Evolutionary conservation across 2,797 vertebrate genomes (phyloP), one percentile per base, ranked within the genome.

Genomic region (Anguilla megastoma): DNA sequence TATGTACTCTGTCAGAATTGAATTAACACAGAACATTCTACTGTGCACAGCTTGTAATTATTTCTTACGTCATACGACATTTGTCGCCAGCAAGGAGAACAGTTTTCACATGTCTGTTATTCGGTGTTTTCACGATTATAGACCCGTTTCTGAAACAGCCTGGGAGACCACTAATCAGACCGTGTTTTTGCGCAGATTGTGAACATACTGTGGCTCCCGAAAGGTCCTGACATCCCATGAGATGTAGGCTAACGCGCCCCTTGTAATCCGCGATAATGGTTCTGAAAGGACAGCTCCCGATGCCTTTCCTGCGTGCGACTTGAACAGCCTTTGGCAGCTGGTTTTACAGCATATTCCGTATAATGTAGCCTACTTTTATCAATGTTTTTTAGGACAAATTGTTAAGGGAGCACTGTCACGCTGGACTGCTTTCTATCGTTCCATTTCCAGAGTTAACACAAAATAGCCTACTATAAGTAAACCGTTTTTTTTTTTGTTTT

Each of bases 251-350:
- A 8, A 76, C 21, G 10, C 2, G 71, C 14, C 14, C 71, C 71
- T 76, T 16, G 30, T 76, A 36, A 76, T 76, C 71, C 71, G 30
- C 10, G 33, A 16, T 36, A 30, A 88, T 89, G 88, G 90, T 88
- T 80, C 91, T 89, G 88, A 91, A 89, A 88, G 80, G 83, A 90
- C 88, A 89, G 89, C 86, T 80, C 83, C 89, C 36, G 24, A 18
- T 27, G 63, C 63, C 63, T 7, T 14, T 27, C 21, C 6, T 21
- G 63, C 18, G 50, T 52, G 50, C 9, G 10, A 52, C 10, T 12
- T 12, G 50, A 52, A 10, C 50, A 52, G n/a, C 7, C 10, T 12
- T 52, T 8, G 10, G 10, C 50, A 52, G n/a, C 7, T 52, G 66
- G 4, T 63, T 63, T 60, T 6, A 63, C 58, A 63, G 58, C 3